Conservation (phyloP, 2,113 vertebrate genomes). For the Gobiocypris rarus region DNA sequence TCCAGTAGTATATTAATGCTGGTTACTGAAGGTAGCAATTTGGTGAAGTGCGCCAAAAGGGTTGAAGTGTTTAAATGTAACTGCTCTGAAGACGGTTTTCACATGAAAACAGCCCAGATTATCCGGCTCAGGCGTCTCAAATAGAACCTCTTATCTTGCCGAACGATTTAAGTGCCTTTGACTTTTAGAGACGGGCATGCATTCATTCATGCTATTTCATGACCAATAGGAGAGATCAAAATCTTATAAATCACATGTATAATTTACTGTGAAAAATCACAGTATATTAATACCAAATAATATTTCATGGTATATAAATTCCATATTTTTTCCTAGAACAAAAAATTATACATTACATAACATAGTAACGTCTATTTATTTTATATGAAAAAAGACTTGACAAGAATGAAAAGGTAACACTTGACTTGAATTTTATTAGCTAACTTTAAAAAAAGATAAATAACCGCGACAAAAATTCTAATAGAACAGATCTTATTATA, state of each 20-base stretch:
- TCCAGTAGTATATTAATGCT: constrained; percentile 19
- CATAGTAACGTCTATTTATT: no score
- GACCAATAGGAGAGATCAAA: background rate
- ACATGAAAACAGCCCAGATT: constrained; percentile 3
- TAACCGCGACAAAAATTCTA: background rate
- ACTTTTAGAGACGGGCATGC: background rate
- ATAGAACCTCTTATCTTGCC: constrained; percentile 23
- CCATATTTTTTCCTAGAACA: background rate
- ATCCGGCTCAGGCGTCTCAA: background rate
- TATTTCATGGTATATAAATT: no score
- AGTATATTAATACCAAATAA: no score
- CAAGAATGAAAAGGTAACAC: no score
- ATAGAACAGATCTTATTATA: background rate
- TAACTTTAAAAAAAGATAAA: no score
- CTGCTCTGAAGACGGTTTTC: background rate
- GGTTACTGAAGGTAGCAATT: constrained; percentile 29
- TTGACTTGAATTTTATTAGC: no score
- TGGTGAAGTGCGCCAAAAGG: background rate
- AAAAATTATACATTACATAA: no score
- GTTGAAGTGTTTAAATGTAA: constrained; percentile 20
- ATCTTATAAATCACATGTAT: background rate
- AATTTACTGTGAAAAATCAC: no score
- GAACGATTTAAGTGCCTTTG: background rate
- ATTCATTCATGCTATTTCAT: constrained; percentile 6
- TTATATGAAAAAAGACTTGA: no score